phyloP scores from a whole-genome alignment of 2,888 invertebrate species.

The Stenchaetothrips biformis region DNA sequence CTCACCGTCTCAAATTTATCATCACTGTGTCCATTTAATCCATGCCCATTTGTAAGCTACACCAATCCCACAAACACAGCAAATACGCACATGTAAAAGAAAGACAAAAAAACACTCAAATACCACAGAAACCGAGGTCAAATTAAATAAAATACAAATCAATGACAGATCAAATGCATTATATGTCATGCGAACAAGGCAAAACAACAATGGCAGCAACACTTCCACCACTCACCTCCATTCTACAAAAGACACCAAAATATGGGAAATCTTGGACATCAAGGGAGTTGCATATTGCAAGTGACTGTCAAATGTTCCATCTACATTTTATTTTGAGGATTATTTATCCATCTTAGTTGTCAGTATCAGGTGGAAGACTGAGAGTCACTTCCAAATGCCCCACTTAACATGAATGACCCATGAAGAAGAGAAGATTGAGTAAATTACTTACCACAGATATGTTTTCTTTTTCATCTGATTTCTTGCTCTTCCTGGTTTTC shows the following conservation, averaged over 20 bases:
- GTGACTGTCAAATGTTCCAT: no score
- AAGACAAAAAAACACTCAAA: neutral
- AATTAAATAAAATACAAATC: neutral
- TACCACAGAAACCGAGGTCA: neutral
- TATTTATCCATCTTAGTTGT: no score
- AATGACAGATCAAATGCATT: neutral
- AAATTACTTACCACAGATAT: slow-evolving; percentile 52
- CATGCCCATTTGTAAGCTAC: slow-evolving; percentile 20
- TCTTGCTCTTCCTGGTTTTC: slow-evolving; percentile 48
- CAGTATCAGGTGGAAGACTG: no score
- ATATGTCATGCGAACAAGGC: slow-evolving; percentile 5
- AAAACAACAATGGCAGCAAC: neutral
- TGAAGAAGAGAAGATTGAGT: slow-evolving; percentile 7
- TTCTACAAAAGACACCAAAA: neutral
- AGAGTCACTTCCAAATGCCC: no score
- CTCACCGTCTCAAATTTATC: neutral
- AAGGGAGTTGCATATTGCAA: no score
- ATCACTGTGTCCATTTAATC: slow-evolving; percentile 1
- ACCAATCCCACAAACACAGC: neutral
- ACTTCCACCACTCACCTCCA: neutral
- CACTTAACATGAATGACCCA: neutral
- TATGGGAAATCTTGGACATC: no score
- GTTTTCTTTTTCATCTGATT: slow-evolving; percentile 51
- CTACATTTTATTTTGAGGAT: no score
- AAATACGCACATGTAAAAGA: slow-evolving; percentile 20